Evolutionary conservation across 1,140 invertebrate species (phyloP), one percentile per base, ranked within the genome.

Genomic region (Drosophila nigromelanica): DNA sequence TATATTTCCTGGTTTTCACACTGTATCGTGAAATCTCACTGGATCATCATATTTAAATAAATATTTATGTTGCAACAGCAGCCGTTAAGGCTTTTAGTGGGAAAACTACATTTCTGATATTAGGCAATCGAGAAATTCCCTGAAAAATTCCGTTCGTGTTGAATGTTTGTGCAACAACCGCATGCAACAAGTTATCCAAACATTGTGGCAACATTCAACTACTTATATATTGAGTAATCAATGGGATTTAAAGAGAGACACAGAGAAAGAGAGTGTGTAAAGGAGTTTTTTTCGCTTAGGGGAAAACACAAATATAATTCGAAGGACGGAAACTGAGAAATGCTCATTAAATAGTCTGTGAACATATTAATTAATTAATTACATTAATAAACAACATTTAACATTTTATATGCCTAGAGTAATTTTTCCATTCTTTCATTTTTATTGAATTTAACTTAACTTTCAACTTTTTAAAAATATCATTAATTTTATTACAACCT

Each of bases 21-120:
- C 85, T 60, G 52, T 56, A 55, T 24, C 68, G 83, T 52, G 73
- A 87, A 89, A 80, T 89, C 75, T 89, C 47, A 43, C 62, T 80
- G 85, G 79, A 83, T 89, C 75, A 83, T 78, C 70, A 62, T 51
- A 83, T 56, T 48, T 85, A 89, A 89, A 89, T 89, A 89, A 89
- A 89, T 89, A 89, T 89, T 89, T 83, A 78, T 85, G 66, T 76
- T 75, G 21, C 48, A 58, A 47, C 52, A 11, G 35, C 61, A 69
- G 68, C 51, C 77, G 75, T 87, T 87, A 71, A 76, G 75, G 76
- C 82, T 87, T 78, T 87, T 87, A 87, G 79, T 79, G 83, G 82
- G 78, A 87, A 83, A 86, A 81, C 52, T 27, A 27, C 12, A 11
- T 43, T 40, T 42, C 54, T 42, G 8, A 21, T 15, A 24, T 58